Conservation (phyloP, 2,113 vertebrate species). For the Lepus americanus region DNA sequence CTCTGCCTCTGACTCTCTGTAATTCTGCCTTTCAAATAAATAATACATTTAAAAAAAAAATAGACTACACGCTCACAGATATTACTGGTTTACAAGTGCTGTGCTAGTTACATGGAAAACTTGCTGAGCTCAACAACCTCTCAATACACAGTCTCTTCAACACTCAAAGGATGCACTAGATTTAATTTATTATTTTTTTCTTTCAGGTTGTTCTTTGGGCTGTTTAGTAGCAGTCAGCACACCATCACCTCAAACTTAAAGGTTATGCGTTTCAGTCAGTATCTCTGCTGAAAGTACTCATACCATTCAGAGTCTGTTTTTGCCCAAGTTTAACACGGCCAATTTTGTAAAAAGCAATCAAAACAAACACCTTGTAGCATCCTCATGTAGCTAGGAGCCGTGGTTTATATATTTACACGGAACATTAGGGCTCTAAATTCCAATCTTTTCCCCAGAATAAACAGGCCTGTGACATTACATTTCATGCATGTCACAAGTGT, state of each 20-base stretch:
- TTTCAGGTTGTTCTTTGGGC: not conserved
- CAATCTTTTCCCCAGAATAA: slow-evolving; percentile 57
- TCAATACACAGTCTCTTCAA: not conserved
- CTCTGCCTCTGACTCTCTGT: too few relatives aligned
- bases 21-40: too few relatives aligned
- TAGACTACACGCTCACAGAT: not conserved
- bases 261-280: not conserved
- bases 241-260: not conserved
- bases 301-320: not conserved
- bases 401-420: slow-evolving; percentile 55
- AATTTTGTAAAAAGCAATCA: slow-evolving; percentile 57
- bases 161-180: not conserved
- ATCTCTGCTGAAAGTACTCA: not conserved
- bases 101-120: not conserved
- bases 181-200: not conserved
- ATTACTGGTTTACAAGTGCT: slow-evolving; percentile 3
- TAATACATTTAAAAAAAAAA: too few relatives aligned
- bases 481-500: slow-evolving; percentile 68
- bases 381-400: not conserved
- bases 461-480: slow-evolving; percentile 59
- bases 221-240: not conserved
- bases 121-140: not conserved
- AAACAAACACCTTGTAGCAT: not conserved
- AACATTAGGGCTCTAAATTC: slow-evolving; percentile 55
- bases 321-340: slow-evolving; percentile 26